phyloP scores from a whole-genome alignment of 2,888 invertebrate species.

The Phorcus lineatus region DNA sequence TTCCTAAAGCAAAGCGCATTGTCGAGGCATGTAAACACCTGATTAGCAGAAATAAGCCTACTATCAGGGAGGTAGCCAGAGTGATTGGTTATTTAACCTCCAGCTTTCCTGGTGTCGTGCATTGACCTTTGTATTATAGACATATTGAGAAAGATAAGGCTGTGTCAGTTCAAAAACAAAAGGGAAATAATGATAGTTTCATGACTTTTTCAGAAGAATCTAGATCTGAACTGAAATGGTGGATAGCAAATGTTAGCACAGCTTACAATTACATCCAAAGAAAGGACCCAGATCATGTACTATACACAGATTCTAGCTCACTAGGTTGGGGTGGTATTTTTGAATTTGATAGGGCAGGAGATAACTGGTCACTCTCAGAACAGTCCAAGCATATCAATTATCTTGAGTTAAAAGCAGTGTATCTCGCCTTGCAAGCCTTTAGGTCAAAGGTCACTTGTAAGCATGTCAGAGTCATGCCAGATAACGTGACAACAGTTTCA shows the following conservation, averaged over 20 bases:
- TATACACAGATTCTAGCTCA: slow-evolving; percentile 9
- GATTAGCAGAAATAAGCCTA: background rate
- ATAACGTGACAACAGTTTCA: slow-evolving; percentile 28
- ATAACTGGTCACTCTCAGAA: background rate
- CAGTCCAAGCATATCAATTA: background rate
- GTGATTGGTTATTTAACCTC: slow-evolving; percentile 24
- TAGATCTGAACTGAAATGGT: slow-evolving; percentile 28
- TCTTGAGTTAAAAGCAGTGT: background rate
- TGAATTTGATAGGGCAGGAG: background rate
- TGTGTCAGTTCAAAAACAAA: slow-evolving; percentile 24
- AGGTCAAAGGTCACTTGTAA: background rate
- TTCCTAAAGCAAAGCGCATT: background rate
- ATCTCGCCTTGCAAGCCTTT: background rate
- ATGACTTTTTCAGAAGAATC: background rate
- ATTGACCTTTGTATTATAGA: slow-evolving; percentile 28
- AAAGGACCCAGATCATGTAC: background rate
- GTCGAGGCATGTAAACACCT: background rate
- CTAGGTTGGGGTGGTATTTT: slow-evolving; percentile 22
- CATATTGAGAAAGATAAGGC: slow-evolving; percentile 26
- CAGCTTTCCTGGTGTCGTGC: background rate
- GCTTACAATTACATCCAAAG: background rate
- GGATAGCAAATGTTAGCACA: slow-evolving; percentile 24
- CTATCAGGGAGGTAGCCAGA: background rate
- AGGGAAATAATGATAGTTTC: slow-evolving; percentile 27
- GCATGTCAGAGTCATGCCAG: slow-evolving; percentile 15